Percentiles rank a stretch among this genome's conserved stretches.
These are phyloP conservation scores for Acinonyx jubatus DNA, from an alignment of 2,113 vertebrate species.

Conservation along the genomic window DNA sequence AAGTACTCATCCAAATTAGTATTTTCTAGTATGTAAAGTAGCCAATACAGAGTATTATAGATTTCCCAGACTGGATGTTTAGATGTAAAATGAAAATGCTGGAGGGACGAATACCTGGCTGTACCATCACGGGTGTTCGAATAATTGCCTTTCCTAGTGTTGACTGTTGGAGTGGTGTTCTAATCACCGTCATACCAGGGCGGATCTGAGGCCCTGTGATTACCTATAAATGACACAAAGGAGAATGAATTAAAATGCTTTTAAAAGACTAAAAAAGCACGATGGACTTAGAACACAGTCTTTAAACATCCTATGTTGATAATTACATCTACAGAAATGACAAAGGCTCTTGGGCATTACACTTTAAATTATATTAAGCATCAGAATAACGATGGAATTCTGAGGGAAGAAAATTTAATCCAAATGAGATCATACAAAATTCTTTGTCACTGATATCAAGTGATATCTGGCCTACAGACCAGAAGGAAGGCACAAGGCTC, in stretches of 20 bases:
- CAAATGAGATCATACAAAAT: not conserved
- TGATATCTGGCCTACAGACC: not conserved
- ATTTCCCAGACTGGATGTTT: constrained; percentile 49
- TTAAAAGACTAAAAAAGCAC: not conserved
- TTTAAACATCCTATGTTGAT: constrained; percentile 1
- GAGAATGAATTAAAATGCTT: constrained; percentile 42
- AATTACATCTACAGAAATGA: not conserved
- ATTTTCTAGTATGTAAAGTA: constrained; percentile 8
- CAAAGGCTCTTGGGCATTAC: not conserved
- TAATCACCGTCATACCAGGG: constrained; percentile 95
- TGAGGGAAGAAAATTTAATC: not conserved
- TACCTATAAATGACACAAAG: constrained; percentile 84
- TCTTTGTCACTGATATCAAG: not conserved
- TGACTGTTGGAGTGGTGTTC: constrained; percentile 92
- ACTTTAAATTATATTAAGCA: constrained; percentile 50
- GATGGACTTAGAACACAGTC: not conserved
- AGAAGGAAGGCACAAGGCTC: not conserved
- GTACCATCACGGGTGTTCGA: constrained; percentile 94
- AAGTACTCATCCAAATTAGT: not conserved
- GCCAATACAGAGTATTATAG: constrained; percentile 63
- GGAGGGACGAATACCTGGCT: constrained; percentile 91
- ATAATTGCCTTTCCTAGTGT: constrained; percentile 93
- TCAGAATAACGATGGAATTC: not conserved
- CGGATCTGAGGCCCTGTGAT: constrained; percentile 92
- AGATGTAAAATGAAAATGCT: constrained; percentile 76